Evolutionary conservation across 2,113 vertebrate genomes (phyloP), one percentile per base, ranked within the genome.

Genomic region (Daubentonia madagascariensis): DNA sequence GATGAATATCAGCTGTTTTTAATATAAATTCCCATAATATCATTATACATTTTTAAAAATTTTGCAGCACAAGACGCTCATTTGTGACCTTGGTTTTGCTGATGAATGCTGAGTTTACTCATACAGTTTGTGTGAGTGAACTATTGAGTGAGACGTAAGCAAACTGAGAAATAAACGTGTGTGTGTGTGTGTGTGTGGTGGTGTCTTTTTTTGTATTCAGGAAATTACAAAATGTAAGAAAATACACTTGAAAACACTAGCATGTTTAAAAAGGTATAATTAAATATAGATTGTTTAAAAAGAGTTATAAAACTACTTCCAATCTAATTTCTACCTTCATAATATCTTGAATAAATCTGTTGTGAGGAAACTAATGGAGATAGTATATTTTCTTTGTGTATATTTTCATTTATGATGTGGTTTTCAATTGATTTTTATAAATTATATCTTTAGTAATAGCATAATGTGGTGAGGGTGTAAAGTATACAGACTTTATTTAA

Each of bases 11-110:
- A 61, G 43, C 73, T 91, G 16, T 30, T 86, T 89, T 91, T 52
- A 37, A 75, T 13, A 12, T 91, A 90, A 75, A 75, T 52, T 88
- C 8, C 40, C 8, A 50, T 48, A 9, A 57, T 50, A 43, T 70
- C 48, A 57, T n/a, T 67, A n/a, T 61, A 80, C 54, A 25, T 32
- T 72, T 45, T 65, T 63, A 40, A 37, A 13, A n/a, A 28, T 13
- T 23, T 52, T 48, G 1, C 5, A 63, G 0, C 52, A 48, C 1
- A 85, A 45, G 45, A 43, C 2, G 48, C 20, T 95, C 25, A 40
- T 96, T 96, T 92, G 25, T 54, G 83, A 94, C 90, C 90, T 90
- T 96, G 70, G 83, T 65, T 68, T 91, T 85, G 59, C 84, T 97
- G 80, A 43, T 52, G 84, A 67, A 14, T 70, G 20, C 86, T 96